phyloP scores from a whole-genome alignment of 2,888 invertebrate species.

The Balanococcus diminutus region DNA sequence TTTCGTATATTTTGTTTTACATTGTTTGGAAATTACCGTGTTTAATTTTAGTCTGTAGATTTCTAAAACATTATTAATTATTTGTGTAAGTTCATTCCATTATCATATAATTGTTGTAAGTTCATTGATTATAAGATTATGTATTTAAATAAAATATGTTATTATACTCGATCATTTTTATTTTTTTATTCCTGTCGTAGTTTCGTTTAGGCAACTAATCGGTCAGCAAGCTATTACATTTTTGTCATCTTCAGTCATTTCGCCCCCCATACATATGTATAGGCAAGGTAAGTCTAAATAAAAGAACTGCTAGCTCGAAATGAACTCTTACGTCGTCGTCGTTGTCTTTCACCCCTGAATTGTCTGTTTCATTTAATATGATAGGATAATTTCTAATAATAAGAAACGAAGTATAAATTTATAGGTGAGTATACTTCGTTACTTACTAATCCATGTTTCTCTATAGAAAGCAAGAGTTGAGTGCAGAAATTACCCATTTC shows the following conservation, averaged over 20 bases:
- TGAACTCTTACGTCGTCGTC: no score
- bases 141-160: background rate
- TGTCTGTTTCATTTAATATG: background rate
- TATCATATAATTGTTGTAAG: constrained; percentile 15
- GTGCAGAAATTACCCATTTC: background rate
- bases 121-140: constrained; percentile 16
- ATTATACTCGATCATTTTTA: no score
- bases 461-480: background rate
- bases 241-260: no score
- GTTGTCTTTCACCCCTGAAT: background rate
- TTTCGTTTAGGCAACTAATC: no score
- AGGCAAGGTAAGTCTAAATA: no score
- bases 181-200: no score
- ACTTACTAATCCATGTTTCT: background rate
- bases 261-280: no score
- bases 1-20: constrained; percentile 23
- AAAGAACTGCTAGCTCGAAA: no score
- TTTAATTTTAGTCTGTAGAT: constrained; percentile 19
- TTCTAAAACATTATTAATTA: constrained; percentile 9
- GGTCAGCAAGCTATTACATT: no score
- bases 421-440: no score
- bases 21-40: constrained; percentile 16
- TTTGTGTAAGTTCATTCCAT: constrained; percentile 33
- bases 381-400: background rate
- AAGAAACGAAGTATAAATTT: background rate